Conservation (phyloP, 2,797 vertebrate genomes). For the Apogon talboti region DNA sequence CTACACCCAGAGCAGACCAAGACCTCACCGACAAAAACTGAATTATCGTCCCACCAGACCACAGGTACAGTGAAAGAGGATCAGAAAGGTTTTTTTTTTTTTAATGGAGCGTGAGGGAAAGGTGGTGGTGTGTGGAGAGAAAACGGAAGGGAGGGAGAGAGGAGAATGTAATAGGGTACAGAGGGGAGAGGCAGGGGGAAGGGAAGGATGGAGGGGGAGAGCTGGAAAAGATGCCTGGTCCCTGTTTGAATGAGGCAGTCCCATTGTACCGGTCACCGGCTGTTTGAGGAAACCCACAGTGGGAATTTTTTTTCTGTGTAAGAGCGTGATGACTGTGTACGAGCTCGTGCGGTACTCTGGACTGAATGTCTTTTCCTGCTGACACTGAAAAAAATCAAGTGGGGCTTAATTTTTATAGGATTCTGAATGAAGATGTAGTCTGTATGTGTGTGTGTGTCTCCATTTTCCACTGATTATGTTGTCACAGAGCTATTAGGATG, state of each 20-base stretch:
- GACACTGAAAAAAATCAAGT: constrained; percentile 20
- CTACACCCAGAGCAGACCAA: constrained; percentile 85
- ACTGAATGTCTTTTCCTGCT: constrained; percentile 46
- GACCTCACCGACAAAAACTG: constrained; percentile 83
- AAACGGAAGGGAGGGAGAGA: constrained; percentile 72
- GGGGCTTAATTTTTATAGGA: constrained; percentile 25
- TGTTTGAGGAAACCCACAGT: constrained; percentile 60
- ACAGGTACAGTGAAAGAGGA: constrained; percentile 74
- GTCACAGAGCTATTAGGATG: constrained; percentile 58
- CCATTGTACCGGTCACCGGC: constrained; percentile 72
- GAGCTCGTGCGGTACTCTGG: constrained; percentile 33
- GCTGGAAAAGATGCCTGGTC: constrained; percentile 74
- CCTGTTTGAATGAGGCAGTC: constrained; percentile 69
- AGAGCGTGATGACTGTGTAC: constrained; percentile 28
- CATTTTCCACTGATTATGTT: constrained; percentile 61
- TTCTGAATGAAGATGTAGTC: constrained; percentile 33
- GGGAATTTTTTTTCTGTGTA: constrained; percentile 36
- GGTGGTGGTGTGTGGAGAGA: constrained; percentile 59
- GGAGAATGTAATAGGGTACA: constrained; percentile 71
- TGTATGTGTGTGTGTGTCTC: constrained; percentile 42
- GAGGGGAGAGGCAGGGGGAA: constrained; percentile 82
- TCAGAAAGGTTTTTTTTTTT: constrained; percentile 43
- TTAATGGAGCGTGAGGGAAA: constrained; percentile 61
- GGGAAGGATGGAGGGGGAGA: constrained; percentile 75
- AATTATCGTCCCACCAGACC: constrained; percentile 81